These are phyloP conservation scores for Potamarius usumacintae DNA, from an alignment of 2,113 vertebrate species.

Conservation along the genomic window DNA sequence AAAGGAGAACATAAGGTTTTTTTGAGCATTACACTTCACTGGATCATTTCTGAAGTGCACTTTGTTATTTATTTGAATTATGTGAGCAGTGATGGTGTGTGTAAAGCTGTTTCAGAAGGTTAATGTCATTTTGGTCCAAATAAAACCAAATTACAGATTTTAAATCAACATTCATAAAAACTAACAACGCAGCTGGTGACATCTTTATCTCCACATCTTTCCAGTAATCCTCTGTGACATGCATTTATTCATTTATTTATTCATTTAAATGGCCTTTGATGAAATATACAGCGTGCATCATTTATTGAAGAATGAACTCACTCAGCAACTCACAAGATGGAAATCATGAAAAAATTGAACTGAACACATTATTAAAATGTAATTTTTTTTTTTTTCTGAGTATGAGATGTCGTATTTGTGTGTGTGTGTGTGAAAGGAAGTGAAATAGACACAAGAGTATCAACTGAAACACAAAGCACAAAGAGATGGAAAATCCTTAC, in stretches of 20 bases:
- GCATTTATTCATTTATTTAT: background rate
- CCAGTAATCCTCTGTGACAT: background rate
- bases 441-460: background rate
- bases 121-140: background rate
- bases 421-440: constrained; percentile 11
- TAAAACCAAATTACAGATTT: background rate
- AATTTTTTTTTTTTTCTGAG: too few relatives aligned
- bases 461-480: background rate
- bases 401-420: background rate
- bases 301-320: background rate
- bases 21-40: constrained; percentile 11
- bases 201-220: background rate
- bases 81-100: background rate
- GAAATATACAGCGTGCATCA: background rate
- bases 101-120: background rate
- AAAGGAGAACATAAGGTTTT: constrained; percentile 1
- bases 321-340: background rate
- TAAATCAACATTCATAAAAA: background rate
- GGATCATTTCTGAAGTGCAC: background rate
- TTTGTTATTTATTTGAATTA: constrained; percentile 10
- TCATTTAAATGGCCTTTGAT: background rate
- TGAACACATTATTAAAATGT: background rate
- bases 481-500: background rate
- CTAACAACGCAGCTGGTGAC: background rate
- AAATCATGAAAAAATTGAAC: background rate